These are phyloP conservation scores for Apoda limacodes DNA, from an alignment of 2,888 invertebrate species.

Conservation along the genomic window DNA sequence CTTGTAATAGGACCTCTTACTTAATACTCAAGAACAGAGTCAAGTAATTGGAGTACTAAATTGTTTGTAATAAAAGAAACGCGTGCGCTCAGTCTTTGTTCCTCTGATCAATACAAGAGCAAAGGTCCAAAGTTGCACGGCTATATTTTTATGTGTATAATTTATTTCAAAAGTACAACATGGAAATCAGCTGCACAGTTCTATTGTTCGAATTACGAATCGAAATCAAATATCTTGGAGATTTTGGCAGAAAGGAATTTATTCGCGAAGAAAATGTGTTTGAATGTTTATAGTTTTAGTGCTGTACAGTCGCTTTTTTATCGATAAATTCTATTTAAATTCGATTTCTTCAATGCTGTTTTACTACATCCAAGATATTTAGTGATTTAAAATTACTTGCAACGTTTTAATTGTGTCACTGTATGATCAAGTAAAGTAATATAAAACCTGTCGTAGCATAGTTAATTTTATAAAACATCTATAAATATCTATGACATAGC, in stretches of 20 bases:
- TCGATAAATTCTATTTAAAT: too few species aligned
- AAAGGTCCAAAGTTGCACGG: conserved; percentile 15
- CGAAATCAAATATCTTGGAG: conserved; percentile 52
- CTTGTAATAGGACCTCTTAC: background rate
- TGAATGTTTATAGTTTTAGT: conserved; percentile 39
- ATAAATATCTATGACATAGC: too few species aligned
- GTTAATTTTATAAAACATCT: too few species aligned
- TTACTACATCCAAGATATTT: too few species aligned
- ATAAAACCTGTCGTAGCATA: too few species aligned
- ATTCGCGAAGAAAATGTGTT: conserved; percentile 59
- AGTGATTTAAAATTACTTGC: too few species aligned
- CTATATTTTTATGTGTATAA: conserved; percentile 1
- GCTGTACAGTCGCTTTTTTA: too few species aligned
- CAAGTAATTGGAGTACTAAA: conserved; percentile 58
- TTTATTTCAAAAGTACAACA: conserved; percentile 29
- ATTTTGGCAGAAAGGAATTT: conserved; percentile 42
- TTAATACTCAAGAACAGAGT: conserved; percentile 35
- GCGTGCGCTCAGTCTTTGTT: too few species aligned
- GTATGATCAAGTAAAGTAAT: too few species aligned
- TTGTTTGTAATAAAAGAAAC: conserved; percentile 29
- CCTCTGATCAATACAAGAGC: too few species aligned
- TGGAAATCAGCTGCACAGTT: conserved; percentile 53
- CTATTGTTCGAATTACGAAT: conserved; percentile 52
- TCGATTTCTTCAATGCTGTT: too few species aligned
- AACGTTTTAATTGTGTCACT: too few species aligned